Evolutionary conservation across 2,797 vertebrate species (phyloP).

Genomic region (Harpagifer antarcticus): DNA sequence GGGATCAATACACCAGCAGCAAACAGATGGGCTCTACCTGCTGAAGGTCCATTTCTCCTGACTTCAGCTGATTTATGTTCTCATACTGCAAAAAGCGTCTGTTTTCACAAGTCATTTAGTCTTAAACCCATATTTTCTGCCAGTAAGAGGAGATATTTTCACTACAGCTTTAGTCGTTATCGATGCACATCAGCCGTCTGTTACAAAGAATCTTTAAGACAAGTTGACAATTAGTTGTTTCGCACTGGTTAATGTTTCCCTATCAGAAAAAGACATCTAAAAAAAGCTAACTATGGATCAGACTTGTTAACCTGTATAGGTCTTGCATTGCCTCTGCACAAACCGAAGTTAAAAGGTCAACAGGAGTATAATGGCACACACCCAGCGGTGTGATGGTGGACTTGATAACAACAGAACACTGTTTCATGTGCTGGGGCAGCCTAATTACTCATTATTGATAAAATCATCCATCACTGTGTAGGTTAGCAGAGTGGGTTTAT

Average conservation of each 20-base stretch:
- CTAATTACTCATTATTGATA: slow-evolving; percentile 9
- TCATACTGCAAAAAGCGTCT: slow-evolving; percentile 32
- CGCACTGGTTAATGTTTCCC: not conserved
- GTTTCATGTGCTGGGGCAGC: not conserved
- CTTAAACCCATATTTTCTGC: slow-evolving; percentile 15
- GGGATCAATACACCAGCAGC: slow-evolving; percentile 71
- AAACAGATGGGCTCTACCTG: slow-evolving; percentile 71
- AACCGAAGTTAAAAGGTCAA: not conserved
- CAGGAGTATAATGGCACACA: not conserved
- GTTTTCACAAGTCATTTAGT: slow-evolving; percentile 31
- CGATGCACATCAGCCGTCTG: not conserved
- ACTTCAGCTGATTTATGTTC: slow-evolving; percentile 59
- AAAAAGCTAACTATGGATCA: not conserved
- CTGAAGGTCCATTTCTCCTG: slow-evolving; percentile 56
- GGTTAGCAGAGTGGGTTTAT: not conserved
- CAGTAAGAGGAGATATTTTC: not conserved
- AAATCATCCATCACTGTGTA: not conserved
- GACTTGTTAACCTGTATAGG: not conserved
- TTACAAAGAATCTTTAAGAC: not conserved
- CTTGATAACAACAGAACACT: slow-evolving; percentile 17
- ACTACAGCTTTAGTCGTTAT: not conserved
- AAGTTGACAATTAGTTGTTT: not conserved
- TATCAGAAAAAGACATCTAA: not conserved
- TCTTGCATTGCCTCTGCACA: not conserved
- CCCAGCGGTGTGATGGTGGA: slow-evolving; percentile 5